Base-by-base conservation (phyloP, 2,797 vertebrate species). In the Hyperoplus lanceolatus region DNA sequence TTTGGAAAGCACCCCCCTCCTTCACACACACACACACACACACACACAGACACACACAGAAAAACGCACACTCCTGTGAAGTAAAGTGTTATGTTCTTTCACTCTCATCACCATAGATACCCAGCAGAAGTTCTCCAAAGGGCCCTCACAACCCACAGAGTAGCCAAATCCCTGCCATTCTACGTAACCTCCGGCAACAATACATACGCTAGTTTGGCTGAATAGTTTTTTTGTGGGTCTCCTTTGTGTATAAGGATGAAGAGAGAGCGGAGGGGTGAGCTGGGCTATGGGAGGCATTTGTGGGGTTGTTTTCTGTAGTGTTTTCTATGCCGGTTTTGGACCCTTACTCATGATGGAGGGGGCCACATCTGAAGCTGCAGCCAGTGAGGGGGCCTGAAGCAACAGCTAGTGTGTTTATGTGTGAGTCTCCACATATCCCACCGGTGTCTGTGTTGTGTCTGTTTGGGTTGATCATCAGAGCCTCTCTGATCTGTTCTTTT, bases 91-190 rank as follows among this genome's bases (percentile, higher is more conserved):
- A 7, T 83, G 75, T 87, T 84, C 80, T 75, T 87, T 86, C 75
- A 56, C 74, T 81, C 78, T 70, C 73, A 83, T 93, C 91, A 67
- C 91, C 91, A 93, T 90, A 89, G 91, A 89, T 82, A 90, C 90
- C 60, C 81, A 64, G 60, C 14, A 74, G 77, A 87, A 77, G 80
- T 83, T 84, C 78, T 84, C 84, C 69, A 84, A 91, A 86, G 81
- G 54, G 81, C 77, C 74, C 76, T 83, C 41, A 41, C 79, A 77
- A 65, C 66, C 72, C 82, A 81, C 80, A 83, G 80, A 89, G 80
- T 87, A 86, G 88, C 87, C 84, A 85, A 89, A 89, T 85, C 84
- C 85, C 73, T 0, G 68, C 73, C 81, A 62, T 89, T 90, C 88
- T 87, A 77, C 46, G 16, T 89, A 82, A 86, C 87, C 66, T 71